Conservation (phyloP, 2,797 vertebrate genomes). For the Gallinago stenura region DNA sequence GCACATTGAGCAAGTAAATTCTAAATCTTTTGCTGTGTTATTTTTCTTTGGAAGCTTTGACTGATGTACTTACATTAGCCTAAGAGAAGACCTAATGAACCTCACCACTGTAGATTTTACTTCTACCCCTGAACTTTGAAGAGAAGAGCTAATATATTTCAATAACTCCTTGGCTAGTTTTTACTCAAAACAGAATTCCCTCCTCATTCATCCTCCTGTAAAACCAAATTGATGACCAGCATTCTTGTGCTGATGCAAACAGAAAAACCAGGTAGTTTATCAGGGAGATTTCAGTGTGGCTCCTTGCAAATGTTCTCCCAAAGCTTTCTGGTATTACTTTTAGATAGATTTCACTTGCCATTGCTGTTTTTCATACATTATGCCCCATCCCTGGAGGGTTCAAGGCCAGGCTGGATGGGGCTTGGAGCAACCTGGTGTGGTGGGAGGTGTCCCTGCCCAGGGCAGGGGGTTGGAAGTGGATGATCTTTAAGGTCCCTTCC, state of each 20-base stretch:
- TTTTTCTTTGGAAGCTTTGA: not conserved
- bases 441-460: too few relatives aligned
- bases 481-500: too few relatives aligned
- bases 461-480: too few relatives aligned
- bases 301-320: not conserved
- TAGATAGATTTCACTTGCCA: not conserved
- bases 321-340: not conserved
- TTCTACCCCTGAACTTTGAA: constrained; percentile 12
- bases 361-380: not conserved
- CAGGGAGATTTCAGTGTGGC: not conserved
- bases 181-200: not conserved
- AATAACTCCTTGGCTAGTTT: not conserved
- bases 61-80: not conserved
- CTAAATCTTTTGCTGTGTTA: not conserved
- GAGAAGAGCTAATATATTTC: not conserved
- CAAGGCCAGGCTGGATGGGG: too few relatives aligned
- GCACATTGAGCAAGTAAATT: not conserved
- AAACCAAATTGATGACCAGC: not conserved
- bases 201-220: not conserved
- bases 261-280: not conserved
- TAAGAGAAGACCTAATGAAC: not conserved
- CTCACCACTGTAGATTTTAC: not conserved
- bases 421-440: too few relatives aligned
- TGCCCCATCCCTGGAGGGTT: too few relatives aligned
- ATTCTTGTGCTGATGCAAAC: not conserved